Evolutionary conservation across 2,113 vertebrate genomes (phyloP), one percentile per base, ranked within the genome.

Genomic region (Microtus ochrogaster): DNA sequence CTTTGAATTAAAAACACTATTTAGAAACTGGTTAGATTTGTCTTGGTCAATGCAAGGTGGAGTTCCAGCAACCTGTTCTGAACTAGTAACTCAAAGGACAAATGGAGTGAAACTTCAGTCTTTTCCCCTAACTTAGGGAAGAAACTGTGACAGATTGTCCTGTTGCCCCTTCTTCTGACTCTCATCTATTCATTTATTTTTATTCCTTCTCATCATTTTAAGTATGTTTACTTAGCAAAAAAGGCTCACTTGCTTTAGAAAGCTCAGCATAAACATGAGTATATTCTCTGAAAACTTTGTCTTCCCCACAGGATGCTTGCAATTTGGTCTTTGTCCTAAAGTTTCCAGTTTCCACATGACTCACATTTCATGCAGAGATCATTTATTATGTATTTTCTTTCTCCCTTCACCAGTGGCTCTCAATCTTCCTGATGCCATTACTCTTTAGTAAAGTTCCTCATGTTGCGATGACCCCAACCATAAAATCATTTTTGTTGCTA

Each of bases 241-340:
- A 94, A 63, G 2, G 5, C 33, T 19, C 11, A 24, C 10, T 70
- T 94, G 21, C n/a, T 85, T 96, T 63, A 39, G 78, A 94, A 89
- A 52, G 4, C 26, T 78, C 30, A 66, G 33, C 85, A 96, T 73
- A 85, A 9, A 47, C 33, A 17, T n/a, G 21, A 81, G 1, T 58
- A 30, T 52, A 4, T 41, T 33, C 1, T 66, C 11, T 52, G 63
- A 87, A 91, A 83, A 72, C 63, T 93, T 7, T 36, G 39, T 61
- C 5, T 16, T 10, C 0, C 24, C 19, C 33, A 3, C 49, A 49
- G 39, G 61, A 1, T 3, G 0, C 8, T 47, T 9, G 1, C 3
- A 72, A 63, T 7, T 84, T 16, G 7, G 44, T 36, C 86, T 79
- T 87, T 55, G 44, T 84, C 49, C 68, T 39, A 52, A 83, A 72